A percentile compares a stretch with the other conserved stretches of the same genome.
Conservation (phyloP, 2,888 invertebrate genomes). For the Tetheella fluctuosa region DNA sequence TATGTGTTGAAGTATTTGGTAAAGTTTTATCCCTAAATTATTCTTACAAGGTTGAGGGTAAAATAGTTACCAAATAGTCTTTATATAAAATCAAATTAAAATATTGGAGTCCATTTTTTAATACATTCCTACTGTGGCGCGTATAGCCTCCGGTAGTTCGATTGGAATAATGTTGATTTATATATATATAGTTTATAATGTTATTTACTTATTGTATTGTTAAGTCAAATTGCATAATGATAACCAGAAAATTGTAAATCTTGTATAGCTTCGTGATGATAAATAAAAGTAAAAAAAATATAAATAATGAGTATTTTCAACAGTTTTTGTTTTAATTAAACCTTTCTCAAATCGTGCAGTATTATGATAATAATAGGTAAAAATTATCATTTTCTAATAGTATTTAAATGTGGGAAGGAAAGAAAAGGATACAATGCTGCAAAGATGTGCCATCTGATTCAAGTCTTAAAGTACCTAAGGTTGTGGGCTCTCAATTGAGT, state of each 20-base stretch:
- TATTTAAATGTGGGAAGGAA: no score
- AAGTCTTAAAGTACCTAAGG: no score
- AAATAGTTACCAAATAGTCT: slow-evolving; percentile 10
- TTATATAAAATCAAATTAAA: not conserved
- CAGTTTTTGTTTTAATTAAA: slow-evolving; percentile 13
- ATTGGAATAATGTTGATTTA: slow-evolving; percentile 12
- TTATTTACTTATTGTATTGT: slow-evolving; percentile 14
- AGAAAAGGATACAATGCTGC: no score
- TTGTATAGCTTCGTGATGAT: slow-evolving; percentile 45
- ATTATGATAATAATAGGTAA: no score
- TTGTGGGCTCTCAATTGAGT: no score
- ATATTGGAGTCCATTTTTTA: not conserved
- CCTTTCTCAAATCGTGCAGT: no score
- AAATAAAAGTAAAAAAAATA: slow-evolving; percentile 38
- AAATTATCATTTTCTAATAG: no score
- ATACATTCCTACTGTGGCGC: slow-evolving; percentile 11
- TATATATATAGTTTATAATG: slow-evolving; percentile 3
- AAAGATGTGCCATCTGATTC: no score
- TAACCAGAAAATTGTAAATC: slow-evolving; percentile 35
- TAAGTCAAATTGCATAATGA: slow-evolving; percentile 32
- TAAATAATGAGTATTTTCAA: slow-evolving; percentile 39
- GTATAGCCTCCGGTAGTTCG: slow-evolving; percentile 9
- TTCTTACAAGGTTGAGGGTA: slow-evolving; percentile 11
- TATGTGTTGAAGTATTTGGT: slow-evolving; percentile 5
- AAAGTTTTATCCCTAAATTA: slow-evolving; percentile 1